Base-by-base conservation (phyloP, 1,140 invertebrate species). In the Pseudobourletiella spinata region DNA sequence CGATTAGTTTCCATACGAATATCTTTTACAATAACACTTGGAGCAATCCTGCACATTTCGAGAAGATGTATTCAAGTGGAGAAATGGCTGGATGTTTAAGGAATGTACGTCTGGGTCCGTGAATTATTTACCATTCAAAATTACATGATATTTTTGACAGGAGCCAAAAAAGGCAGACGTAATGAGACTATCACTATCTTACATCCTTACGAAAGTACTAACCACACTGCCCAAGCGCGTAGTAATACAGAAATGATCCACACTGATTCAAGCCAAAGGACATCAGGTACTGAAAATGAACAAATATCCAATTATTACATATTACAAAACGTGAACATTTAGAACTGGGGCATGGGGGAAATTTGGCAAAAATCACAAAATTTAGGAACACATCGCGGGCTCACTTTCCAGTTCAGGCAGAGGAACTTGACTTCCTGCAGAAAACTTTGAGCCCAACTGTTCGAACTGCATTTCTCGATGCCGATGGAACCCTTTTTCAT, bases 181-280 rank as follows among this genome's bases (percentile, higher is more conserved):
- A 1, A 29, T 22, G 25, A 32, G n/a, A n/a, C n/a, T n/a, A n/a
- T n/a, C n/a, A n/a, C n/a, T n/a, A n/a, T n/a, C n/a, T n/a, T n/a
- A n/a, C n/a, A n/a, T n/a, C n/a, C n/a, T n/a, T n/a, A n/a, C n/a
- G n/a, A n/a, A n/a, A n/a, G 14, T 16, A 57, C 29, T 43, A 50
- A 70, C 66, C 67, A 51, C 64, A 57, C 24, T 65, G 62, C 26
- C 57, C 63, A 26, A 71, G 48, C 8, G 68, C 54, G 39, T 67
- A 43, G 24, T 58, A 52, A 50, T 70, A 71, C 11, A 71, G 11
- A 22, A 67, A 61, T 43, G 69, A 70, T 39, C 70, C 70, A 58
- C 57, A 48, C 44, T 71, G 70, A 46, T 71, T 71, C 4, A 69
- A 46, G 35, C 66, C 57, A 54, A 65, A 70, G 1, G 70, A 60